These are phyloP conservation scores for Phylloscopus whistleri DNA, from an alignment of 2,113 vertebrate species.

Conservation along the genomic window DNA sequence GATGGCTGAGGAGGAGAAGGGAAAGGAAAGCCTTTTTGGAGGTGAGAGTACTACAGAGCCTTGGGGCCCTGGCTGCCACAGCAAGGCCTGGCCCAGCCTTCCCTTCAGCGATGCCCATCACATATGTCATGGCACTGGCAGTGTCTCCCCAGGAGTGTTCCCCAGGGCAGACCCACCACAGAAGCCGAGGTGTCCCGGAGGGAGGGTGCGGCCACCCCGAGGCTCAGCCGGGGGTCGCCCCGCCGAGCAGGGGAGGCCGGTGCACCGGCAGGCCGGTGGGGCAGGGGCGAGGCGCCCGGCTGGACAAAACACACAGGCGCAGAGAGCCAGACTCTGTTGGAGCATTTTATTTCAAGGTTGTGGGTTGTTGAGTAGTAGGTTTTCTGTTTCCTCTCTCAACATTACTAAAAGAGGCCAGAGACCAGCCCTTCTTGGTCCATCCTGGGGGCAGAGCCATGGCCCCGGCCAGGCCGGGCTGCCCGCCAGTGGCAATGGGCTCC, in stretches of 20 bases:
- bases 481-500: not conserved
- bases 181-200: rapidly evolving
- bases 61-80: rapidly evolving
- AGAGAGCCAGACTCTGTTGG: slow-evolving; percentile 54
- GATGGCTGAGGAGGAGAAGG: not conserved
- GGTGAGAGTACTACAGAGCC: not conserved
- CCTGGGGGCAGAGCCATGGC: not conserved
- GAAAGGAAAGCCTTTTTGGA: not conserved
- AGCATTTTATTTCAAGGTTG: slow-evolving; percentile 69
- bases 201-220: not conserved
- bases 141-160: not conserved
- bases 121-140: rapidly evolving
- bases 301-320: slow-evolving; percentile 65
- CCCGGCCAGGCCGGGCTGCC: not conserved
- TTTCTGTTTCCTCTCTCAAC: not conserved
- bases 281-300: rapidly evolving
- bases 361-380: not conserved
- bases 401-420: not conserved
- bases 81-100: no score
- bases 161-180: rapidly evolving
- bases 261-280: rapidly evolving
- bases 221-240: slow-evolving; percentile 39
- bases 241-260: not conserved
- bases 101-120: not conserved
- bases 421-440: not conserved